A percentile compares a stretch with the other conserved stretches of the same genome.
Conservation (phyloP, 2,888 invertebrate species). For the Sarcophaga caerulescens region DNA sequence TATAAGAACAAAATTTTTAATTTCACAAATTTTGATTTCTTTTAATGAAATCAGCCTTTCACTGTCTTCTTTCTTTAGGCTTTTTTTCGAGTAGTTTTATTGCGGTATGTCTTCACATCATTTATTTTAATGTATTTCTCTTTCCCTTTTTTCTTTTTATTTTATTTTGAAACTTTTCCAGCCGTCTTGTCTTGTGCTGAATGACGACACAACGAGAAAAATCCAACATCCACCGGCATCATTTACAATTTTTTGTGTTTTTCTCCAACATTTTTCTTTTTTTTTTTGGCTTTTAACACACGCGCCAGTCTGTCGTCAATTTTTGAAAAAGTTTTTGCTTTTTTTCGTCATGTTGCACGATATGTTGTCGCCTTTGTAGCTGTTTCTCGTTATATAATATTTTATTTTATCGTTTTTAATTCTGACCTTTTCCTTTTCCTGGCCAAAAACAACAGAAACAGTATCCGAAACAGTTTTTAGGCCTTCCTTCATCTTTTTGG, state of each 20-base stretch:
- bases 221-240: conserved; percentile 42
- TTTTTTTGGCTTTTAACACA: conserved; percentile 7
- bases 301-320: conserved; percentile 61
- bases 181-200: conserved; percentile 15
- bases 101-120: conserved; percentile 39
- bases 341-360: conserved; percentile 50
- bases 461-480: no score
- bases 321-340: background rate
- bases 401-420: background rate
- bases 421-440: conserved; percentile 27
- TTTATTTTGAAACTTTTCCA: conserved; percentile 42
- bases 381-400: background rate
- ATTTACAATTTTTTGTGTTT: background rate
- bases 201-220: background rate
- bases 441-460: background rate
- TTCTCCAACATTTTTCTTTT: background rate
- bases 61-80: background rate
- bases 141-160: background rate
- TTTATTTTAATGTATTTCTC: conserved; percentile 18
- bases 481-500: no score
- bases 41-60: background rate
- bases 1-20: background rate
- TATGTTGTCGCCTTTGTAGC: conserved; percentile 42
- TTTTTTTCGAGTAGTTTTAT: background rate
- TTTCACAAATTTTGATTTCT: conserved; percentile 8